Evolutionary conservation across 1,140 invertebrate genomes (phyloP).

Genomic region (Drosophila pectinifera): DNA sequence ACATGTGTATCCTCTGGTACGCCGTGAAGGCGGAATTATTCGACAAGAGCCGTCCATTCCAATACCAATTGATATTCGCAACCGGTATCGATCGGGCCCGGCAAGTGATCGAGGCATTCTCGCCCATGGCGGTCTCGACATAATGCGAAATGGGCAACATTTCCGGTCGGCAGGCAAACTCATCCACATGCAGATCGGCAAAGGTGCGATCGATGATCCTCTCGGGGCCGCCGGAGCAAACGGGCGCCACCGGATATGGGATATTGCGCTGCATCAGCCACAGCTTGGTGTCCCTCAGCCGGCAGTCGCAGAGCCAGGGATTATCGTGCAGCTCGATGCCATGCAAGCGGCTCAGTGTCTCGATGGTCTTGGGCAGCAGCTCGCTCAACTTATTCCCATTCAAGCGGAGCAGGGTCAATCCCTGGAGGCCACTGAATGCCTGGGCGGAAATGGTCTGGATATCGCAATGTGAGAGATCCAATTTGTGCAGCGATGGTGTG

Average conservation of each 20-base stretch:
- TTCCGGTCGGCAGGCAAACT: constrained; percentile 95
- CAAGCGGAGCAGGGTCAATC: constrained; percentile 92
- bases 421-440: constrained; percentile 91
- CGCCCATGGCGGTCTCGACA: constrained; percentile 91
- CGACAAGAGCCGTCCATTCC: constrained; percentile 91
- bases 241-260: constrained; percentile 90
- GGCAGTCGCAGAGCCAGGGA: constrained; percentile 96
- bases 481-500: constrained; percentile 91
- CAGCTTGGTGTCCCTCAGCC: constrained; percentile 91
- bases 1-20: constrained; percentile 92
- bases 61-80: constrained; percentile 94
- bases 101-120: constrained; percentile 94
- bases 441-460: constrained; percentile 90
- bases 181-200: constrained; percentile 90
- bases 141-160: constrained; percentile 91
- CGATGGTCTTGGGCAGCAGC: constrained; percentile 89
- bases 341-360: constrained; percentile 90
- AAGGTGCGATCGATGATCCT: constrained; percentile 89
- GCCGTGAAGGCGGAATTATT: constrained; percentile 93
- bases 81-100: constrained; percentile 91
- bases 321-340: constrained; percentile 95
- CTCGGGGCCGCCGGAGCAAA: constrained; percentile 89
- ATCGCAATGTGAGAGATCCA: constrained; percentile 93
- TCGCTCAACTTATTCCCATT: constrained; percentile 92
- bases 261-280: constrained; percentile 94